Base-by-base conservation (phyloP, 2,888 invertebrate species). In the Tribolium freemani region DNA sequence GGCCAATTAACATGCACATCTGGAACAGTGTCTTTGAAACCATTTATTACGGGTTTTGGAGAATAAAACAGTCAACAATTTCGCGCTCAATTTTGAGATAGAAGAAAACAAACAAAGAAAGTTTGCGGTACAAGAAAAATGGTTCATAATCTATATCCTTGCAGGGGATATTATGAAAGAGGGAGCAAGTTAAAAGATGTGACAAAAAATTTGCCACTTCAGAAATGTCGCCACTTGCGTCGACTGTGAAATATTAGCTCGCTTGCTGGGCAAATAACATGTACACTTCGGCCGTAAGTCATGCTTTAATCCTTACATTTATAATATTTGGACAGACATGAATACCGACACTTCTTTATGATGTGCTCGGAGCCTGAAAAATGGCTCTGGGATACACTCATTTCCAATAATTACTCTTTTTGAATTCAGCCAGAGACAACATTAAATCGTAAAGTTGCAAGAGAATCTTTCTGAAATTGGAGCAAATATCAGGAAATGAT, bases 261-360 rank as follows among this genome's bases (percentile, higher is more conserved):
- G 77, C 80, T 81, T 80, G 78, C 76, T 75, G 76, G 74, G 76
- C 78, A 80, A 78, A 80, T 78, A 78, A 79, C 76, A 77, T 79
- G 75, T 77, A 79, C 77, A 78, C 74, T 71, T 66, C 31, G 70
- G 77, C 73, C 78, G 79, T 80, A 80, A 80, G 78, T 80, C 79
- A 80, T 74, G 61, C 76, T 76, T 76, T 81, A 81, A 81, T 80
- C 80, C 79, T 77, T 74, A 79, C 77, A 81, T 81, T 80, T 78
- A 79, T 80, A 79, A 80, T 79, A 78, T 79, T 81, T 77, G 75
- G 78, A 80, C 79, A 78, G 80, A 73, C 77, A 73, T 73, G 73
- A 73, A 73, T 73, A 73, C 69, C 54, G 67, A 54, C 58, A 69
- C 48, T 72, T 69, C 74, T 72, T 74, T 69, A 72, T 72, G 54